phyloP scores from a whole-genome alignment of 2,113 vertebrate species.

The Cryptoleucopteryx plumbea region DNA sequence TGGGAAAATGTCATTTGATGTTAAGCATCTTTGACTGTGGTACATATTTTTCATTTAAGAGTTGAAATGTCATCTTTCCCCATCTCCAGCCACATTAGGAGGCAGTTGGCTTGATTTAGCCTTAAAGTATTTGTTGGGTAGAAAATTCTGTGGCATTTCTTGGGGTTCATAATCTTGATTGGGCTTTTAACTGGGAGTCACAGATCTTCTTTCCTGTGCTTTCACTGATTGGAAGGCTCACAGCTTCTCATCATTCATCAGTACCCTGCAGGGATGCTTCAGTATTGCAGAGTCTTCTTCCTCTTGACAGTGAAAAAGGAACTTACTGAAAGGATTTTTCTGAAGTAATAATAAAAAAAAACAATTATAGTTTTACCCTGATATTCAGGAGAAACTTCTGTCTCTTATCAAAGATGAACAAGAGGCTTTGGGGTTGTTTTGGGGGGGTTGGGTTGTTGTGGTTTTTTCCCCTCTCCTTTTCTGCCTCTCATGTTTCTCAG shows the following conservation, averaged over 20 bases:
- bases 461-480: background rate
- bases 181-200: conserved; percentile 31
- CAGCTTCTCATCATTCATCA: conserved; percentile 34
- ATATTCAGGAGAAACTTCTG: background rate
- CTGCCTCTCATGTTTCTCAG: background rate
- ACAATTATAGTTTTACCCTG: background rate
- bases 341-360: background rate
- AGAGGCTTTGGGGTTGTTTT: background rate
- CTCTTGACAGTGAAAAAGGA: background rate
- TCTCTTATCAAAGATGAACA: conserved; percentile 4
- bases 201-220: conserved; percentile 5
- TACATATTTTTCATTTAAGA: conserved; percentile 34
- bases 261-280: background rate
- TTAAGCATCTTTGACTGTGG: background rate
- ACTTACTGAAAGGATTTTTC: background rate
- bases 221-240: conserved; percentile 39
- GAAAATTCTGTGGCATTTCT: conserved; percentile 8
- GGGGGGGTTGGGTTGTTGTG: background rate
- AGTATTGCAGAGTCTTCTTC: background rate
- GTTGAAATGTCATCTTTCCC: conserved; percentile 18
- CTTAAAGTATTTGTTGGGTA: background rate
- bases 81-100: background rate
- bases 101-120: background rate
- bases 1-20: conserved; percentile 1
- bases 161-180: background rate